Percentiles rank a stretch among this genome's conserved stretches.
Conservation (phyloP, 37 sponge, comb jelly and placozoan genomes). For the Beroe forskalii region DNA sequence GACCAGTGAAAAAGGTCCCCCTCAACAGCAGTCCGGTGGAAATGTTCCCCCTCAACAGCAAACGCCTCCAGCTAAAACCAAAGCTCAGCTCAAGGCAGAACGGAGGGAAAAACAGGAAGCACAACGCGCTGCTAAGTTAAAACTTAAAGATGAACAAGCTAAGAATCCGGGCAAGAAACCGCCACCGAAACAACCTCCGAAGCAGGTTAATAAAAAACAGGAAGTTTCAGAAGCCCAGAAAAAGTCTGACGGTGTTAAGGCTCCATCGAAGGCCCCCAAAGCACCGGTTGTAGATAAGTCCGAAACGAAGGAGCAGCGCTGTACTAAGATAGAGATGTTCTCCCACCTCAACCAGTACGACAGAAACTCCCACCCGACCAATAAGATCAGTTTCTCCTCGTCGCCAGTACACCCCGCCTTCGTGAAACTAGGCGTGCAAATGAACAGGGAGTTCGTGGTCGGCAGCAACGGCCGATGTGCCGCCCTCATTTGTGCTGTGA, state of each 20-base stretch:
- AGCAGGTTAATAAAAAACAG: background rate
- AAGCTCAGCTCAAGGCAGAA: constrained; percentile 64
- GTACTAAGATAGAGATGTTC: background rate
- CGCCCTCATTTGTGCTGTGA: constrained; percentile 56
- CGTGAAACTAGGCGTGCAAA: background rate
- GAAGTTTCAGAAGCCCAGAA: background rate
- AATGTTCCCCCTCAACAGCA: background rate
- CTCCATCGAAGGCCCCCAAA: too few species aligned
- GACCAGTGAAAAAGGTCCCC: too few species aligned
- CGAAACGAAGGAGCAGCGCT: background rate
- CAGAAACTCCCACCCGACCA: background rate
- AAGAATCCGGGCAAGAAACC: background rate
- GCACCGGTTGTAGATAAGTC: background rate
- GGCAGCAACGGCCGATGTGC: constrained; percentile 43
- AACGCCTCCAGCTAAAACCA: background rate
- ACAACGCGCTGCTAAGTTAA: constrained; percentile 38
- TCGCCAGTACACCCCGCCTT: constrained; percentile 27
- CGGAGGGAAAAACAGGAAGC: constrained; percentile 53
- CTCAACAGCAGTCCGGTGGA: too few species aligned
- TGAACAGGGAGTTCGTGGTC: background rate
- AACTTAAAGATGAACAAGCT: constrained; percentile 29
- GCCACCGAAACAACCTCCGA: background rate
- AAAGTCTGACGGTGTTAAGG: too few species aligned
- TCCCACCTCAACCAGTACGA: constrained; percentile 48
- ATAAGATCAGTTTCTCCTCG: constrained; percentile 14